Base-by-base conservation (phyloP, 2,113 vertebrate species). In the Alligator mississippiensis region DNA sequence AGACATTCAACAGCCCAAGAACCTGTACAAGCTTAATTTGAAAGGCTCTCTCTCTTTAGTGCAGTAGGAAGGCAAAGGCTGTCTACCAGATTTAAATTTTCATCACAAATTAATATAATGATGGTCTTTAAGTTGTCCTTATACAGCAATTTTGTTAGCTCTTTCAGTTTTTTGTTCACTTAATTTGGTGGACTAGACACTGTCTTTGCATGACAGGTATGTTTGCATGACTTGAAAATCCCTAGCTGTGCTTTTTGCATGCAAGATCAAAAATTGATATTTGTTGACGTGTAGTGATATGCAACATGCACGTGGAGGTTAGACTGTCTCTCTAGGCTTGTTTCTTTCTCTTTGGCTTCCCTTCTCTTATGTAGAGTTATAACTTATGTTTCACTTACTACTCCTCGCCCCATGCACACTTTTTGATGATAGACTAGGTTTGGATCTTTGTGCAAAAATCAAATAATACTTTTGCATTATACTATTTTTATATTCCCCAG, bases 361-460 rank as follows among this genome's bases (percentile, higher is more conserved):
- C 24, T 92, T 84, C 74, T 90, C 57, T 89, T 96, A 88, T 94
- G 95, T 93, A 80, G 27, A 57, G 19, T 38, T 25, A 95, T 90
- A n/a, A 64, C 84, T 90, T 12, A 1, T 59, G 86, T 95, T 95
- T 93, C 72, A 77, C 93, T 84, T 6, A 64, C 77, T 93, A 90
- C 62, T 93, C 57, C 88, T 80, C 54, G 81, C 59, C 93, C 90
- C 82, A 94, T 68, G 93, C 64, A 88, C 78, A 85, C 80, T 79
- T 90, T 89, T 80, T 91, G 74, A 54, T 68, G 72, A 87, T 82
- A 91, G 79, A 82, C 91, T 92, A 77, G 78, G 95, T 86, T 3
- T 91, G 55, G 59, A 92, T 92, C 70, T 90, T 89, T 87, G 47
- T 88, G 75, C 24, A 61, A 84, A 91, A 89, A 1, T 9, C 17